Percentiles rank a stretch among this genome's conserved stretches.
These are phyloP conservation scores for Agriopis aurantiaria DNA, from an alignment of 2,888 invertebrate species.

Conservation along the genomic window DNA sequence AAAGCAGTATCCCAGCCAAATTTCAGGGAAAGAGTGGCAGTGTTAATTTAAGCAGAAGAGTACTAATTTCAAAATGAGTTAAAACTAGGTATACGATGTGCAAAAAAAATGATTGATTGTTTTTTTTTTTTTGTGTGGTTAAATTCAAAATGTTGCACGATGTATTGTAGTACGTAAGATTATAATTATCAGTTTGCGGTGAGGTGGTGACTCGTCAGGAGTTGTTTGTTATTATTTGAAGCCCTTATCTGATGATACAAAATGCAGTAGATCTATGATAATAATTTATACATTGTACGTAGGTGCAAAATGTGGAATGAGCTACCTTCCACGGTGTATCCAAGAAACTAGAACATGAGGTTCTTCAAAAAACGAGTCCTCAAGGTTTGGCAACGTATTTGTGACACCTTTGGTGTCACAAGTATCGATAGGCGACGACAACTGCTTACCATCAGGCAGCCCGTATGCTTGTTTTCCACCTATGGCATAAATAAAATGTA, in stretches of 20 bases:
- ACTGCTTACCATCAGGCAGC: too few species aligned
- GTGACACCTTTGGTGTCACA: too few species aligned
- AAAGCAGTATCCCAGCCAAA: background rate
- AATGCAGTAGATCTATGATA: background rate
- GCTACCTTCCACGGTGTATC: too few species aligned
- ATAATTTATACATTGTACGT: background rate
- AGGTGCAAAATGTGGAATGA: background rate
- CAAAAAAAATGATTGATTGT: background rate
- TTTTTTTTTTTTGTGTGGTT: too few species aligned
- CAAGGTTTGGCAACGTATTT: too few species aligned
- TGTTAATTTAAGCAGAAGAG: background rate
- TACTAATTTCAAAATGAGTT: background rate
- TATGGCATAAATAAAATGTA: background rate
- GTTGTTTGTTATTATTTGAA: background rate
- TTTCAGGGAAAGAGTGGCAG: too few species aligned
- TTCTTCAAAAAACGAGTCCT: too few species aligned
- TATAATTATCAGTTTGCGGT: background rate
- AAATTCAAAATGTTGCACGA: background rate
- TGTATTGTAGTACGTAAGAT: slow-evolving; percentile 6
- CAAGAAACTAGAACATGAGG: too few species aligned
- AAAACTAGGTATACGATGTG: background rate
- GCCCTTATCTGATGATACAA: background rate
- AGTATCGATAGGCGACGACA: too few species aligned
- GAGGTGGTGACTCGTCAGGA: background rate
- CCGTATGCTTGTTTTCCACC: too few species aligned